phyloP scores from a whole-genome alignment of 2,888 invertebrate species.

The Philonicus albiceps region DNA sequence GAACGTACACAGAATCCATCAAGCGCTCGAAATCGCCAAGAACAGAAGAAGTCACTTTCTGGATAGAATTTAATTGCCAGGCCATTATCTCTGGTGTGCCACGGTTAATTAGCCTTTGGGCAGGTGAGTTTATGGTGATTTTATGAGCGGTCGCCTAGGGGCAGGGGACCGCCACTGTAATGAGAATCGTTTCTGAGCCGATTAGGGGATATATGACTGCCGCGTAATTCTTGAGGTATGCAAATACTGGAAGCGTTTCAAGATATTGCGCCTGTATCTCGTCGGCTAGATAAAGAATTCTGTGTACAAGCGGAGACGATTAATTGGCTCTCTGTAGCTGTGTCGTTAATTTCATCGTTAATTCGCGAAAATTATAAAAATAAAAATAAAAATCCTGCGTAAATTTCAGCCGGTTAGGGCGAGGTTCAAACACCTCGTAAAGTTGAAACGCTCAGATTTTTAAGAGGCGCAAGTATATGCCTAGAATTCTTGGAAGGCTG shows the following conservation, averaged over 20 bases:
- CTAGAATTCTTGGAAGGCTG: neutral
- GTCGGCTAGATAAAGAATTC: neutral
- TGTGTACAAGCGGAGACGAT: neutral
- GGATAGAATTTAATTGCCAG: neutral
- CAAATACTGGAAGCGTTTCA: slow-evolving; percentile 24
- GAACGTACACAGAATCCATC: slow-evolving; percentile 18
- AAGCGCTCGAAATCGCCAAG: neutral
- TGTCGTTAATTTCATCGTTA: neutral
- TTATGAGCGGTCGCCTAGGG: slow-evolving; percentile 1
- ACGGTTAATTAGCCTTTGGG: slow-evolving; percentile 32
- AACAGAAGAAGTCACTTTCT: slow-evolving; percentile 26
- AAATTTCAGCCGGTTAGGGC: neutral
- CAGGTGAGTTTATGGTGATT: slow-evolving; percentile 37
- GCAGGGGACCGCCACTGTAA: neutral
- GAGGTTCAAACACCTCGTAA: neutral
- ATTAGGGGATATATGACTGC: neutral
- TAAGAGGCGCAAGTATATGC: neutral
- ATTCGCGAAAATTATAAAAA: neutral
- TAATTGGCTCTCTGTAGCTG: neutral
- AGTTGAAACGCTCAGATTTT: neutral
- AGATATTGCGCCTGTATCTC: neutral
- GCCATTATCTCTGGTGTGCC: slow-evolving; percentile 25
- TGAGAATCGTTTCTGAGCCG: neutral
- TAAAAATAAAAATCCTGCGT: neutral
- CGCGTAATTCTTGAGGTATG: neutral